A percentile compares a stretch with the other conserved stretches of the same genome.
These are phyloP conservation scores for Bungarus multicinctus DNA, from an alignment of 2,113 vertebrate species.

Conservation along the genomic window DNA sequence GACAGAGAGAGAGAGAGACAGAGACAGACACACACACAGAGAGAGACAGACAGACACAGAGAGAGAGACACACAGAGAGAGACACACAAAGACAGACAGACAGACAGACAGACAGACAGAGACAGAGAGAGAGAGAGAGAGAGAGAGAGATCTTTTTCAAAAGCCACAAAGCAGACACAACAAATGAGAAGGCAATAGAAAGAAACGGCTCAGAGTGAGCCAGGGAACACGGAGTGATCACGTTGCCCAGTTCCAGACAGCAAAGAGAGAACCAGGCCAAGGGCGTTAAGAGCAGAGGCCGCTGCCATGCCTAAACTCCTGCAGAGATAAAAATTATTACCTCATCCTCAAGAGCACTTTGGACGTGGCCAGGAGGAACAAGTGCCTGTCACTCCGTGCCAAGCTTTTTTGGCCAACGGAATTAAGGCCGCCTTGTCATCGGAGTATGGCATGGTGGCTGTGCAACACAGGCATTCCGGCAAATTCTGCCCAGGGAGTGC, in stretches of 20 bases:
- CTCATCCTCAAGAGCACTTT: conserved; percentile 55
- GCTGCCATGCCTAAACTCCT: conserved; percentile 23
- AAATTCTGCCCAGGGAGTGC: neutral
- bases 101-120: neutral
- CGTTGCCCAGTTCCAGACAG: neutral
- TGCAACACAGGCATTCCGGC: neutral
- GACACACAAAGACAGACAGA: too few species aligned
- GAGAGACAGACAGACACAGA: too few species aligned
- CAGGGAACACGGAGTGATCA: conserved; percentile 49
- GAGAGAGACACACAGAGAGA: neutral
- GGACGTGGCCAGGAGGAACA: conserved; percentile 47
- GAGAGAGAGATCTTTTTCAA: neutral
- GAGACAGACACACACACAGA: too few species aligned
- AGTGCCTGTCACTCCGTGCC: conserved; percentile 33
- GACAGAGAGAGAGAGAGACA: too few species aligned
- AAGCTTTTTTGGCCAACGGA: conserved; percentile 49
- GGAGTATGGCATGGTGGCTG: neutral
- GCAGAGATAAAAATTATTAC: conserved; percentile 58
- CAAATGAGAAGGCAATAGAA: neutral
- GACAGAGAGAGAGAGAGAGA: neutral
- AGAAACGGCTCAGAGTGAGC: neutral
- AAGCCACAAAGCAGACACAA: neutral
- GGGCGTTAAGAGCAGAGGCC: neutral
- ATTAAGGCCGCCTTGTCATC: conserved; percentile 12
- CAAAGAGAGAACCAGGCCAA: neutral